Conservation (phyloP, 2,113 vertebrate genomes). For the Empidonax alnorum region DNA sequence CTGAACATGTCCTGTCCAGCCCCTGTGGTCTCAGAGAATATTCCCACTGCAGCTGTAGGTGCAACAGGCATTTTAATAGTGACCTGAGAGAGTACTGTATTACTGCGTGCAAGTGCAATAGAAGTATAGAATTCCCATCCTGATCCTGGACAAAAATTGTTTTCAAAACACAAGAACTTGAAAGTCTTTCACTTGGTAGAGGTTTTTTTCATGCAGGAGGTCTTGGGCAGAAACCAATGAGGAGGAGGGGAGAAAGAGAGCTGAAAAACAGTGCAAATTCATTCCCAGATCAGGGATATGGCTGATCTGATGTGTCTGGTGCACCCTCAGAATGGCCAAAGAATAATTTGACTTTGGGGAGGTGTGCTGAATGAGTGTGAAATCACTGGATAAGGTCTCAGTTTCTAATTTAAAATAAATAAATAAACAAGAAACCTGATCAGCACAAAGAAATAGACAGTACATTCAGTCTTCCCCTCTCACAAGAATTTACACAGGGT, state of each 20-base stretch:
- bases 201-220: background rate
- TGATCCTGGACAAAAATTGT: background rate
- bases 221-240: background rate
- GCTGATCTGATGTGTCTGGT: background rate
- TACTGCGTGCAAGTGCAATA: background rate
- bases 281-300: background rate
- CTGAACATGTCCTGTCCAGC: background rate
- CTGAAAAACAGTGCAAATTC: background rate
- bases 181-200: background rate
- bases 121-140: background rate
- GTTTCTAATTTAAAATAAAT: slow-evolving; percentile 4
- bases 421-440: background rate
- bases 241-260: background rate
- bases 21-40: background rate
- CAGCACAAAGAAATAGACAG: slow-evolving; percentile 5
- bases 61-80: background rate
- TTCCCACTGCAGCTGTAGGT: background rate
- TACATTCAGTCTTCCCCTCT: background rate
- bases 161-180: background rate
- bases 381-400: background rate
- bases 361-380: background rate
- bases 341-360: background rate
- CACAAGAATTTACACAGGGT: background rate
- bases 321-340: background rate
- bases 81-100: background rate